Evolutionary conservation across 2,888 invertebrate species (phyloP).

Genomic region (Drosophila nigricruria): DNA sequence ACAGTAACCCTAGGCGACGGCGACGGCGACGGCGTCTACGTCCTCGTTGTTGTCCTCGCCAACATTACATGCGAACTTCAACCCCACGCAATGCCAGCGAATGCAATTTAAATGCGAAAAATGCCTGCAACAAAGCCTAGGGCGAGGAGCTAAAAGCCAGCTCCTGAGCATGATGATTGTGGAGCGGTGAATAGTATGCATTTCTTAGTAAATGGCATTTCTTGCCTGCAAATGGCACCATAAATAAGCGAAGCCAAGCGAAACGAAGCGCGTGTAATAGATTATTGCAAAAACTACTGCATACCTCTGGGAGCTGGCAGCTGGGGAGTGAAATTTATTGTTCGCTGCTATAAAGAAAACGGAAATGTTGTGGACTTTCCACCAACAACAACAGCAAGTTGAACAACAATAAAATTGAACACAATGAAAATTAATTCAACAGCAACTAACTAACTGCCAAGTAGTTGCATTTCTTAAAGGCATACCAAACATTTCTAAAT

Average conservation of each 20-base stretch:
- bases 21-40: constrained; percentile 19
- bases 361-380: constrained; percentile 54
- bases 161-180: neutral
- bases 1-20: constrained; percentile 11
- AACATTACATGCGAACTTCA: constrained; percentile 57
- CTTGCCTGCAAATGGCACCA: constrained; percentile 65
- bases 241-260: constrained; percentile 62
- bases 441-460: neutral
- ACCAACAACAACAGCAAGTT: constrained; percentile 20
- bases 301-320: constrained; percentile 54
- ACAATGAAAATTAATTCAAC: constrained; percentile 33
- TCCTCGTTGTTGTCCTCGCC: constrained; percentile 47
- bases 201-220: constrained; percentile 58
- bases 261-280: constrained; percentile 65
- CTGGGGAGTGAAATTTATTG: constrained; percentile 61
- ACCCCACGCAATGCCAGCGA: constrained; percentile 69
- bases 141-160: neutral
- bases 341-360: constrained; percentile 46
- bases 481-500: neutral
- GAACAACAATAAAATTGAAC: constrained; percentile 7
- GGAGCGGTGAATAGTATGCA: constrained; percentile 34
- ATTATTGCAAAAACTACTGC: constrained; percentile 72
- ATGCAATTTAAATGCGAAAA: constrained; percentile 77
- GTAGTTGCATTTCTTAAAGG: neutral
- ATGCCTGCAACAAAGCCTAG: constrained; percentile 55